Evolutionary conservation across 2,797 vertebrate genomes (phyloP).

Genomic region (Xiphophorus birchmanni): DNA sequence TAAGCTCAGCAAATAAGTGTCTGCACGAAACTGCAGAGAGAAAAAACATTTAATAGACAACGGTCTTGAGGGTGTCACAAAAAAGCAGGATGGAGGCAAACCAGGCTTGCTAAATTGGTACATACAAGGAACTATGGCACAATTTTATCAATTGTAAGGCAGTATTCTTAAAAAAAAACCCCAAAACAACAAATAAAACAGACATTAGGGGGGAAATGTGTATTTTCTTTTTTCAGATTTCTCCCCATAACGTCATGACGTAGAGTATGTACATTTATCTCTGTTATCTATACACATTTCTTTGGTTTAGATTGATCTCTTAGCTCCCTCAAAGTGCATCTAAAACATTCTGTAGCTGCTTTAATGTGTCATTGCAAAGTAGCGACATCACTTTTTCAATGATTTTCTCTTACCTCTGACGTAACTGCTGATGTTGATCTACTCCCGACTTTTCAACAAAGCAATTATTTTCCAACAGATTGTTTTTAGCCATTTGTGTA

Average conservation of each 20-base stretch:
- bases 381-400: neutral
- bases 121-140: conserved; percentile 60
- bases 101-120: conserved; percentile 38
- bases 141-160: conserved; percentile 67
- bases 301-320: conserved; percentile 68
- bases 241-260: conserved; percentile 25
- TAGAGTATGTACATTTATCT: conserved; percentile 21
- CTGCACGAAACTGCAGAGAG: conserved; percentile 20
- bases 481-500: conserved; percentile 9
- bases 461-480: neutral
- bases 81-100: conserved; percentile 34
- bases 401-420: conserved; percentile 8
- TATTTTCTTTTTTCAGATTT: conserved; percentile 6
- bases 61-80: conserved; percentile 50
- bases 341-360: conserved; percentile 40
- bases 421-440: conserved; percentile 18
- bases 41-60: conserved; percentile 19
- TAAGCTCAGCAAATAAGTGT: conserved; percentile 46
- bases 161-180: conserved; percentile 38
- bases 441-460: conserved; percentile 11
- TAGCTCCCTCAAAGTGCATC: conserved; percentile 48
- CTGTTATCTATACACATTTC: conserved; percentile 39
- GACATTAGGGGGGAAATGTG: conserved; percentile 36
- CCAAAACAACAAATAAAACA: conserved; percentile 29
- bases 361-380: conserved; percentile 4